Conservation (phyloP, 2,113 vertebrate species). For the Calidris pugnax region DNA sequence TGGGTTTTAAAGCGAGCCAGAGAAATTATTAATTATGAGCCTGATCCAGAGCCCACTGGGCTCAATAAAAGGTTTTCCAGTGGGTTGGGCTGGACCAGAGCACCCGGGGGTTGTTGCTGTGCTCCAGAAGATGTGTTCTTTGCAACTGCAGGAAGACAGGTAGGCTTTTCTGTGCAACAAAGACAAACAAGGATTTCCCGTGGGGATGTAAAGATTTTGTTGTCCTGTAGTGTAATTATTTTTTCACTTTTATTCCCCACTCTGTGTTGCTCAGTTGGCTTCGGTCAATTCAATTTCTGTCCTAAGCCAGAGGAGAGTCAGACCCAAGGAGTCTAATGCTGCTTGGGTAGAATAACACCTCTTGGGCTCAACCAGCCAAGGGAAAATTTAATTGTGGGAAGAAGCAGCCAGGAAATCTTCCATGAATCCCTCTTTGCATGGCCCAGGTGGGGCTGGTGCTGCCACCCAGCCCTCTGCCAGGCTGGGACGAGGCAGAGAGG, state of each 20-base stretch:
- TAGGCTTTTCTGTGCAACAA: neutral
- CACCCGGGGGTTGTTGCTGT: neutral
- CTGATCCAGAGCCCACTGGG: neutral
- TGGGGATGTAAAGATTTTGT: neutral
- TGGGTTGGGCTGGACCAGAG: neutral
- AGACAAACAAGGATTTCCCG: neutral
- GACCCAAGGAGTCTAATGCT: neutral
- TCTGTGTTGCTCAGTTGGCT: neutral
- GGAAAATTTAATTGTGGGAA: too few relatives aligned
- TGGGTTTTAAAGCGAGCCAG: neutral
- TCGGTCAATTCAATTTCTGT: neutral
- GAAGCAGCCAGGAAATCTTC: neutral
- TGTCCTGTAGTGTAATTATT: neutral
- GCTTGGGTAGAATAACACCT: neutral
- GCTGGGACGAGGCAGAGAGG: neutral
- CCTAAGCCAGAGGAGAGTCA: neutral
- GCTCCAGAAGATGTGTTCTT: neutral
- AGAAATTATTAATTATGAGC: neutral
- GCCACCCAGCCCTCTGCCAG: neutral
- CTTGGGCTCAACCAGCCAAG: neutral
- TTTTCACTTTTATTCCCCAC: neutral
- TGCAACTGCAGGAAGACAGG: neutral
- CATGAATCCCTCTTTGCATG: too few relatives aligned
- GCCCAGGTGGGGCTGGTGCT: neutral
- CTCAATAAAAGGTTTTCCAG: neutral